phyloP scores from a whole-genome alignment of 2,797 vertebrate genomes.

The Paratrypauchen microcephalus region DNA sequence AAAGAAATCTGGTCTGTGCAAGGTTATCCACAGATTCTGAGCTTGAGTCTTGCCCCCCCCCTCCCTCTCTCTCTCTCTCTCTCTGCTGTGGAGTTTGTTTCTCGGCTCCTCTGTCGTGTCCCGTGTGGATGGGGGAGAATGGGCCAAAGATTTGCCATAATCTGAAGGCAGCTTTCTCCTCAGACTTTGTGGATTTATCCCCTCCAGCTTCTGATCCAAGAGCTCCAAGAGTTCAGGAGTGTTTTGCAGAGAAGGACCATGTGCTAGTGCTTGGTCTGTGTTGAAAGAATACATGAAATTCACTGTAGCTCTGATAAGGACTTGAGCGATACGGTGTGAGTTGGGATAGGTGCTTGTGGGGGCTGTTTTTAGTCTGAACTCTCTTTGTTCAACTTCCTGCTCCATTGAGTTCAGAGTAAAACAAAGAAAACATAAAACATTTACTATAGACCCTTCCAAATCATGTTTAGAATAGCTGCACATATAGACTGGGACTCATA shows the following conservation, averaged over 20 bases:
- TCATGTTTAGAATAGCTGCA: too few species aligned
- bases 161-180: constrained; percentile 62
- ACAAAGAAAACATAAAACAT: constrained; percentile 40
- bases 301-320: background rate
- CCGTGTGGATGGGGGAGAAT: constrained; percentile 67
- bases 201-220: constrained; percentile 42
- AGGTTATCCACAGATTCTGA: constrained; percentile 25
- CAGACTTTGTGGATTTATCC: constrained; percentile 62
- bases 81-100: constrained; percentile 55
- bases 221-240: constrained; percentile 33
- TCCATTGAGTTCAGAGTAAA: constrained; percentile 23
- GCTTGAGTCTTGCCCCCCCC: constrained; percentile 27
- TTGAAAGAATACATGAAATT: background rate
- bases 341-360: constrained; percentile 8
- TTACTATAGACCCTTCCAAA: background rate
- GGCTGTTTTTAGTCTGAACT: constrained; percentile 34
- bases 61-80: background rate
- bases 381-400: constrained; percentile 14
- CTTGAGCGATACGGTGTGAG: constrained; percentile 2
- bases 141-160: constrained; percentile 72
- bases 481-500: too few species aligned
- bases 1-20: constrained; percentile 19
- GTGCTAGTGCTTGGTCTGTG: background rate
- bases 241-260: constrained; percentile 1
- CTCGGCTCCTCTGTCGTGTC: constrained; percentile 62